Conservation (phyloP, 2,797 vertebrate genomes). For the Spizella passerina region DNA sequence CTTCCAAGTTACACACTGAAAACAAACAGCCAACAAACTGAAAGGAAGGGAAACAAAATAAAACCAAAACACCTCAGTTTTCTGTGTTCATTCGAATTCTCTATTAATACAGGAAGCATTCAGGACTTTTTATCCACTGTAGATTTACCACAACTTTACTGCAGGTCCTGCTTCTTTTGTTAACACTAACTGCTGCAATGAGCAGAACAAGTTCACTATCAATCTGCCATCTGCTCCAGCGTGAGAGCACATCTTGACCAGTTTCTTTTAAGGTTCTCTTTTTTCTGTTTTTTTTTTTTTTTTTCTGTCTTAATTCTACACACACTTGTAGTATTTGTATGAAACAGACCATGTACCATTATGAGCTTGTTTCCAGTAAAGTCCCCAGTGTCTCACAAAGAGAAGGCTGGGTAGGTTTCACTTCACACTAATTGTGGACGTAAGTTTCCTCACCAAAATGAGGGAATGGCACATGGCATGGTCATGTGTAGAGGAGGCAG, state of each 20-base stretch:
- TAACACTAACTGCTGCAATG: neutral
- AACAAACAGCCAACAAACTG: neutral
- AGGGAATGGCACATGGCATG: neutral
- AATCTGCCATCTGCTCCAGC: neutral
- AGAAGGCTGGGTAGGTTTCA: neutral
- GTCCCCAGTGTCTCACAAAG: neutral
- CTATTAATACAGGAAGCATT: neutral
- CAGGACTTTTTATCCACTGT: neutral
- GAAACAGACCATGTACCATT: neutral
- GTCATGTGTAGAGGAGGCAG: neutral
- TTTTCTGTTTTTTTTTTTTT: neutral
- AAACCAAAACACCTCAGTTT: neutral
- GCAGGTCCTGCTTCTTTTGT: neutral
- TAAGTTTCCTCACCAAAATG: neutral
- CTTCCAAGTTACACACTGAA: neutral
- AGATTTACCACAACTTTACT: neutral
- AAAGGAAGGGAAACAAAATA: neutral
- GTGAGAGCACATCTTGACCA: neutral
- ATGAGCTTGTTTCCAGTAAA: neutral
- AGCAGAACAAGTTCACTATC: neutral
- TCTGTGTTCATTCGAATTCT: neutral
- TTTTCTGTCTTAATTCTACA: neutral
- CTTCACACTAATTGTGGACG: neutral
- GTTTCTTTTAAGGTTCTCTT: neutral
- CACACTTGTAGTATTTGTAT: neutral